Conservation (phyloP, 2,888 invertebrate species). For the Yponomeuta plumbellus region DNA sequence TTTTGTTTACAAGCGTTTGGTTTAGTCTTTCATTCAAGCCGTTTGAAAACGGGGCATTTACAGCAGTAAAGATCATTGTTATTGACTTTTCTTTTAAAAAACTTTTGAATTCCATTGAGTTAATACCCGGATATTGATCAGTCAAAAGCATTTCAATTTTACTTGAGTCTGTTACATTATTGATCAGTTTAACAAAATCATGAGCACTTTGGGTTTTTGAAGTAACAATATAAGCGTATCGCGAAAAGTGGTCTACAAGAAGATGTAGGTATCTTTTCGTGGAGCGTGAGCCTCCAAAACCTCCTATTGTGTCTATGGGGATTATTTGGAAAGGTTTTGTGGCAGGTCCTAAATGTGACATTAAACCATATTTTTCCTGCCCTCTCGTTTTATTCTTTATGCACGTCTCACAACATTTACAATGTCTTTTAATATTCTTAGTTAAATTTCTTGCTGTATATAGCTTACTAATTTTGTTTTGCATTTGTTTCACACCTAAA, state of each 20-base stretch:
- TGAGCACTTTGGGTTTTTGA: constrained; percentile 26
- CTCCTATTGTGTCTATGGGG: constrained; percentile 28
- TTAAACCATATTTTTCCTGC: no score
- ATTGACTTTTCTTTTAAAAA: constrained; percentile 21
- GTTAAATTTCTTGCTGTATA: constrained; percentile 26
- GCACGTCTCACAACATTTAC: constrained; percentile 18
- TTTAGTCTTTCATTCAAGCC: no score
- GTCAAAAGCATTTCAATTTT: constrained; percentile 19
- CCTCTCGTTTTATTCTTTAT: no score
- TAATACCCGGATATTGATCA: constrained; percentile 34
- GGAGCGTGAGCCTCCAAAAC: constrained; percentile 28
- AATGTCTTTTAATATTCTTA: constrained; percentile 23
- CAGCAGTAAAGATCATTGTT: constrained; percentile 33
- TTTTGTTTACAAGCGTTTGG: no score
- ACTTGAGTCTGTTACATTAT: neutral
- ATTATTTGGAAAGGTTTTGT: constrained; percentile 28
- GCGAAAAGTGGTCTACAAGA: neutral
- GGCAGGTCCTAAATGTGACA: no score
- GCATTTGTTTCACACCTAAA: no score
- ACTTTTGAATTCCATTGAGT: constrained; percentile 28
- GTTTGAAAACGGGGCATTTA: constrained; percentile 30
- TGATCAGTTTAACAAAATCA: constrained; percentile 26
- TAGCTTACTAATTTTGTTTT: constrained; percentile 23
- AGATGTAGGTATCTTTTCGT: constrained; percentile 31
- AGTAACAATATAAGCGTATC: constrained; percentile 22